phyloP scores from a whole-genome alignment of 2,113 vertebrate genomes.

The Heptranchias perlo region DNA sequence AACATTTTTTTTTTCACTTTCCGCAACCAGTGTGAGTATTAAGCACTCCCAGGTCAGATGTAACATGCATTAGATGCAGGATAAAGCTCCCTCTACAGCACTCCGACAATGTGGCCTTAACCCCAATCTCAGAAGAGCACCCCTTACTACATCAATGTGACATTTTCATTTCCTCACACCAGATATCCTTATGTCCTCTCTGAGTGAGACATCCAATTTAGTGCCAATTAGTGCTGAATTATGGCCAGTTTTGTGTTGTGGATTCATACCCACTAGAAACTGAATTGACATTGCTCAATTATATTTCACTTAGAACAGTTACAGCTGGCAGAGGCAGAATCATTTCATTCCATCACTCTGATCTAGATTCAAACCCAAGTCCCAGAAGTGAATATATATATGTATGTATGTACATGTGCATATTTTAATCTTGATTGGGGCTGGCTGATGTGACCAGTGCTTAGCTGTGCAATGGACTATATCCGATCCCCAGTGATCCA shows the following conservation, averaged over 20 bases:
- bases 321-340: neutral
- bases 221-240: neutral
- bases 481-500: neutral
- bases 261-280: neutral
- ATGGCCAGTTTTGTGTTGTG: neutral
- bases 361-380: neutral
- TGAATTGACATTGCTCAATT: neutral
- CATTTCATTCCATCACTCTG: neutral
- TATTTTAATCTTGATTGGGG: neutral
- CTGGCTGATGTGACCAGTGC: neutral
- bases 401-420: neutral
- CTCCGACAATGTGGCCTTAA: neutral
- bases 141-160: neutral
- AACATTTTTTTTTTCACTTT: slow-evolving; percentile 5
- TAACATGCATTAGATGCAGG: slow-evolving; percentile 13
- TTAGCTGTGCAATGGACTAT: neutral
- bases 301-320: neutral
- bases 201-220: neutral
- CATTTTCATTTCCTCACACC: neutral
- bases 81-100: neutral
- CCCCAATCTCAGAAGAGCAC: neutral
- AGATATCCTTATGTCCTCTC: neutral
- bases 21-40: slow-evolving; percentile 1
- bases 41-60: slow-evolving; percentile 25
- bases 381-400: neutral